Percentiles rank a stretch among this genome's conserved stretches.
Evolutionary conservation across 2,113 vertebrate genomes (phyloP).

Genomic region (Phrynosoma blainvillii): DNA sequence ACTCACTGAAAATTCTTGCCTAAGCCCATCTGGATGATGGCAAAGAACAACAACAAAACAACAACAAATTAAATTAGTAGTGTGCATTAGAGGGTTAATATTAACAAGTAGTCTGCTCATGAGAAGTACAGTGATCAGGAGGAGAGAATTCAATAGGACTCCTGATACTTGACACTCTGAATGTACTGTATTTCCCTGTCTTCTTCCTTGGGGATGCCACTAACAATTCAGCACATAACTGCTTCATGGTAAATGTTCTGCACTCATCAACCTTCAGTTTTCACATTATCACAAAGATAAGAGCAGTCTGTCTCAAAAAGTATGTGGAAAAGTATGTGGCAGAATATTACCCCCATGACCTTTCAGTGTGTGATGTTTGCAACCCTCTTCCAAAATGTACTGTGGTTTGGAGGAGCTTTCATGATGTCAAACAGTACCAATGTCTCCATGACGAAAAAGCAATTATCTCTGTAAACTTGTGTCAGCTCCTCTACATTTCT

Average conservation of each 20-base stretch:
- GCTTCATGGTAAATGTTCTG: neutral
- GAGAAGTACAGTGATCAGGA: neutral
- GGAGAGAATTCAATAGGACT: neutral
- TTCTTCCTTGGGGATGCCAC: fast-evolving
- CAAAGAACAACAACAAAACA: no score
- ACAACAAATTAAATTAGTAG: neutral
- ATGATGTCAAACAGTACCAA: neutral
- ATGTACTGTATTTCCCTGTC: neutral
- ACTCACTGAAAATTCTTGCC: no score
- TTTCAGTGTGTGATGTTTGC: neutral
- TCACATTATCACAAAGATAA: neutral
- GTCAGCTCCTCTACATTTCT: neutral
- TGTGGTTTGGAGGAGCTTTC: neutral
- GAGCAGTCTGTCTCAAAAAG: neutral
- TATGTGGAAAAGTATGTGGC: neutral
- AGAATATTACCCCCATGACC: neutral
- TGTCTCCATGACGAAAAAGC: neutral
- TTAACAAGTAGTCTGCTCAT: no score
- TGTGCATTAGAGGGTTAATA: no score
- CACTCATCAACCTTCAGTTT: neutral
- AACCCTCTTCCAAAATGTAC: neutral
- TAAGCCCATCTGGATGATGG: no score
- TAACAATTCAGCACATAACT: slow-evolving; percentile 8
- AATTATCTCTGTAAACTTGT: neutral
- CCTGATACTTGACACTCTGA: neutral